Percentiles rank a stretch among this genome's conserved stretches.
phyloP scores from a whole-genome alignment of 1,140 invertebrate genomes.

The Pentalonia nigronervosa region DNA sequence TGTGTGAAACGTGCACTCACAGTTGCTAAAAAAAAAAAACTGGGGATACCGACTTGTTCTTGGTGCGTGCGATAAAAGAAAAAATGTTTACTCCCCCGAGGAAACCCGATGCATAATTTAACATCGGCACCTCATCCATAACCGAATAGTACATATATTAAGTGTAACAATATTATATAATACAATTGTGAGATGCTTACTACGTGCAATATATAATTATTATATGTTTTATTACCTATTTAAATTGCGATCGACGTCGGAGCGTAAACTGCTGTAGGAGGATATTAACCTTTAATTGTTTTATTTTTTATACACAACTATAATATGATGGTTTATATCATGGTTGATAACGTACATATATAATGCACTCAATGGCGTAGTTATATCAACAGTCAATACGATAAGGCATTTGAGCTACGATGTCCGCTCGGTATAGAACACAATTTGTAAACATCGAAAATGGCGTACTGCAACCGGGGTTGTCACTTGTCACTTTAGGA shows the following conservation, averaged over 20 bases:
- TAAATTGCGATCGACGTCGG: background rate
- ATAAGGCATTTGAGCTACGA: background rate
- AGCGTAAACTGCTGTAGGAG: background rate
- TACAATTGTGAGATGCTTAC: background rate
- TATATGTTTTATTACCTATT: background rate
- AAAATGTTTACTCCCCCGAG: background rate
- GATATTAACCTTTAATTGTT: background rate
- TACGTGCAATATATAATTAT: background rate
- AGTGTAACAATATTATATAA: background rate
- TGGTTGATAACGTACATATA: background rate
- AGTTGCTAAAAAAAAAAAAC: background rate
- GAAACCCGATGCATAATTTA: conserved; percentile 7
- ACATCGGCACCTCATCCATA: background rate
- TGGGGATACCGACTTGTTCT: background rate
- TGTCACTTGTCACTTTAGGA: background rate
- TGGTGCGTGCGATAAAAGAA: background rate
- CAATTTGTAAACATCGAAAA: background rate
- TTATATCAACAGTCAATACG: background rate
- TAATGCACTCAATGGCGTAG: background rate
- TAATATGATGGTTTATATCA: background rate
- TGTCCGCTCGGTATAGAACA: background rate
- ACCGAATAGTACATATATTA: background rate
- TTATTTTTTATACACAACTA: background rate
- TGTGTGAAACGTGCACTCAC: background rate
- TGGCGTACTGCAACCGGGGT: background rate